Evolutionary conservation across 2,797 vertebrate genomes (phyloP), one percentile per base, ranked within the genome.

Genomic region (Cossypha polioptera): DNA sequence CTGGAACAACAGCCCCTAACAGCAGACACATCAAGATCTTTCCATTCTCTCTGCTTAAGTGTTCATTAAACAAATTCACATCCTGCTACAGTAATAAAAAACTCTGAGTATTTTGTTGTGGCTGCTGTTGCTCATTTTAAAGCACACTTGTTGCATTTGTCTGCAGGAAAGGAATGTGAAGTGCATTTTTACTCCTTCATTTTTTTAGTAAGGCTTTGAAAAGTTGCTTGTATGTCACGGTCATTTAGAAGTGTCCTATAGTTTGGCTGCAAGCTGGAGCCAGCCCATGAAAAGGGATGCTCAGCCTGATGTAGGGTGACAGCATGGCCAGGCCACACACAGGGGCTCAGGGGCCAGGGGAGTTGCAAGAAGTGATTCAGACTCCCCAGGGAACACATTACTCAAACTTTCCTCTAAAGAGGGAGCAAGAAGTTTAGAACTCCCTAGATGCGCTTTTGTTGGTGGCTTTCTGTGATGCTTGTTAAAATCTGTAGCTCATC

Each of bases 11-110:
- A 66, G 35, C 16, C 16, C 13, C 19, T 5, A 5, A 42, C 2
- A 81, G n/a, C 40, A 90, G 55, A 45, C 22, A 75, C 24, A 75
- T 76, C 20, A 57, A 88, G 78, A 80, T 66, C 40, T 93, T 96
- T 93, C 72, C 31, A 65, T 86, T 86, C 53, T 48, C 62, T 66
- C 16, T 51, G 28, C 21, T 71, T 51, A 86, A 50, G 15, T 86
- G 75, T 38, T 87, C 85, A 53, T 91, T 78, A 80, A 89, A 63
- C 11, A 81, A 77, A 92, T 68, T 58, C 58, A 54, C 5, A 61
- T 55, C 57, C 33, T 82, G 28, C 54, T 61, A 31, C 50, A 81
- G 31, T 18, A 67, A 43, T 2, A 66, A 48, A 15, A 71, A 71
- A 43, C 4, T 36, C 15, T 28, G 35, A 42, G 5, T 14, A 28